A percentile compares a stretch with the other conserved stretches of the same genome.
Conservation (phyloP, 1,140 invertebrate genomes). For the Brachionus rotundiformis region DNA sequence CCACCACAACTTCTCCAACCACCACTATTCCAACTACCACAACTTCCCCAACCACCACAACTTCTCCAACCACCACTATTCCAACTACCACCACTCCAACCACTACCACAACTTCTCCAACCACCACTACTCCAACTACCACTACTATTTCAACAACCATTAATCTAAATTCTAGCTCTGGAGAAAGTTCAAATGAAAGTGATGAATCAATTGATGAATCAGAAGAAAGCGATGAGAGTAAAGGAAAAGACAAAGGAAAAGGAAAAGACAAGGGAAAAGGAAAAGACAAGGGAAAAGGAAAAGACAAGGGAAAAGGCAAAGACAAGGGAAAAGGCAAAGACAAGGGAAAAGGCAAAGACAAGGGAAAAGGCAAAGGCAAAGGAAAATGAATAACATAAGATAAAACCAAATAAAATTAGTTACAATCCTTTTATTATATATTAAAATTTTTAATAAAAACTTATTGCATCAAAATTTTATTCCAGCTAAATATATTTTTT, state of each 20-base stretch:
- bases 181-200: neutral
- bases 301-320: neutral
- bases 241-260: neutral
- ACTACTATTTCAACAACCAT: neutral
- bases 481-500: no score
- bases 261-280: neutral
- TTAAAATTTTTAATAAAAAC: no score
- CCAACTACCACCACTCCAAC: neutral
- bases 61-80: neutral
- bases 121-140: neutral
- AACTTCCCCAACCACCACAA: neutral
- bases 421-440: no score
- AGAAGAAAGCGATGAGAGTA: no score
- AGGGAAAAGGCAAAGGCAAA: no score
- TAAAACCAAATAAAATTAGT: no score
- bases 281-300: neutral
- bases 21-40: neutral
- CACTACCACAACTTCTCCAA: neutral
- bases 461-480: no score
- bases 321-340: neutral
- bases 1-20: neutral
- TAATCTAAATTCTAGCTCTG: neutral
- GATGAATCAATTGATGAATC: no score
- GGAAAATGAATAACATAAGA: no score
- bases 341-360: neutral